Evolutionary conservation across 2,113 vertebrate genomes (phyloP).

Genomic region (Dipodomys ordii): DNA sequence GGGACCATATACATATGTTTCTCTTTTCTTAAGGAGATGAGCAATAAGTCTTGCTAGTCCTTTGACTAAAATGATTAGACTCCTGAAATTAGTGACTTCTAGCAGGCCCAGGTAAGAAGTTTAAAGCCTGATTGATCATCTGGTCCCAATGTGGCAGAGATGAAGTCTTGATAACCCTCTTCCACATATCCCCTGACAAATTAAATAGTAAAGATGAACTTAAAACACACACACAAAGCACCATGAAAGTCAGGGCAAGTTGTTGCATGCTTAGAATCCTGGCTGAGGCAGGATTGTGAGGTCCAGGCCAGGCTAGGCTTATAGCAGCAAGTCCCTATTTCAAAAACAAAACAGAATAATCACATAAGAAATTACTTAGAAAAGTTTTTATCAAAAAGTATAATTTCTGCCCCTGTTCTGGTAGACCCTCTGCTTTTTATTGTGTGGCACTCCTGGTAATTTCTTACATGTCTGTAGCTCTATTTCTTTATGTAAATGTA

Average conservation of each 20-base stretch:
- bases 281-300: no score
- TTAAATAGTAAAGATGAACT: slow-evolving; percentile 26
- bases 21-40: neutral
- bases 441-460: neutral
- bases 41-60: neutral
- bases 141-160: no score
- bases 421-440: neutral
- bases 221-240: neutral
- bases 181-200: neutral
- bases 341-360: no score
- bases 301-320: no score
- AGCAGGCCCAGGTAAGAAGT: neutral
- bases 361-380: neutral
- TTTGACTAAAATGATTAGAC: slow-evolving; percentile 1
- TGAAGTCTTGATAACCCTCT: neutral
- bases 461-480: neutral
- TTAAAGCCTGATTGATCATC: neutral
- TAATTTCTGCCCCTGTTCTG: neutral
- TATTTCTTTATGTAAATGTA: slow-evolving; percentile 39
- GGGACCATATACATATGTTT: slow-evolving; percentile 6
- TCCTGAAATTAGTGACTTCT: neutral
- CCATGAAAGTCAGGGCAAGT: neutral
- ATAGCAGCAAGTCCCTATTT: no score
- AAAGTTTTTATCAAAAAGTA: neutral
- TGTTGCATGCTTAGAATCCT: no score